These are phyloP conservation scores for Formicarius rufipectus DNA, from an alignment of 2,113 vertebrate species.

Conservation along the genomic window DNA sequence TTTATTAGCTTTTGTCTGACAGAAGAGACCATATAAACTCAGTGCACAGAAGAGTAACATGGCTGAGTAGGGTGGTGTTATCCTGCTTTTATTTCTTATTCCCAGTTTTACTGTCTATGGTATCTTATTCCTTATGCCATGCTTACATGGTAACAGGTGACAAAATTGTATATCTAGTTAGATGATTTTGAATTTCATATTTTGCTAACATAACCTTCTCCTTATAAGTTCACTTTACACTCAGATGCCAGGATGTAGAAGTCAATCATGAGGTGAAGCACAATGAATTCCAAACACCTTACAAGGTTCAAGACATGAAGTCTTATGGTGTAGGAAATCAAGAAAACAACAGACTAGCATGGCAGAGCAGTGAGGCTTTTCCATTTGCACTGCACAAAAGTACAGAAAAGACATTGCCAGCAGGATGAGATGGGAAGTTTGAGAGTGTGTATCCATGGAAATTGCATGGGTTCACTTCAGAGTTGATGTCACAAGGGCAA, in stretches of 20 bases:
- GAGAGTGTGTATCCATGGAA: background rate
- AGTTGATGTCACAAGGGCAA: background rate
- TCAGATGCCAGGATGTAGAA: background rate
- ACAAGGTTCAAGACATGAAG: background rate
- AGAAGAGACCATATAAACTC: background rate
- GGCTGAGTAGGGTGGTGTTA: background rate
- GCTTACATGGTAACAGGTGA: background rate
- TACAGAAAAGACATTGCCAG: background rate
- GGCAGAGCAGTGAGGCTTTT: background rate
- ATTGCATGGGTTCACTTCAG: background rate
- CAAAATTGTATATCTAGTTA: background rate
- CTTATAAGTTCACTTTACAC: background rate
- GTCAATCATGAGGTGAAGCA: background rate
- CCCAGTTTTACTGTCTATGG: background rate
- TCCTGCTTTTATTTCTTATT: background rate
- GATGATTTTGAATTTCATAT: background rate
- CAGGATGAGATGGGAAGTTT: rapidly evolving
- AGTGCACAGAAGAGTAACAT: background rate
- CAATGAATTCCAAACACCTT: background rate
- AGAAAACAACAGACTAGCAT: background rate
- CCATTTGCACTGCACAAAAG: background rate
- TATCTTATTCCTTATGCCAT: background rate
- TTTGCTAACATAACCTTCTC: background rate
- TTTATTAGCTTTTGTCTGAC: background rate
- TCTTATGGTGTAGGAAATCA: background rate